A percentile compares a stretch with the other conserved stretches of the same genome.
These are phyloP conservation scores for Escarpia spicata DNA, from an alignment of 2,888 invertebrate genomes.

Conservation along the genomic window DNA sequence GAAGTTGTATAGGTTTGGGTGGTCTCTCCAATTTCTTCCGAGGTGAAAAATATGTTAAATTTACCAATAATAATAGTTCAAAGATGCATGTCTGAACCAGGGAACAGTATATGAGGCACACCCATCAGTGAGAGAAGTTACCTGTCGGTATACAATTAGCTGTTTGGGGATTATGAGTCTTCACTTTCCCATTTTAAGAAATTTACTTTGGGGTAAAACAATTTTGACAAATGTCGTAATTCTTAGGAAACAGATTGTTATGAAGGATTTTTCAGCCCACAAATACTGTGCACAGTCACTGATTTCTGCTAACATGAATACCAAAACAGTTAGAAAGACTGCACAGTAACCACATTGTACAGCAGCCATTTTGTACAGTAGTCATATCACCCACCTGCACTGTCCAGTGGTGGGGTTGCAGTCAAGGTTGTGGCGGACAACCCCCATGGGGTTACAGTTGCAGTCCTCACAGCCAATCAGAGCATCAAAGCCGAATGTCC, in stretches of 20 bases:
- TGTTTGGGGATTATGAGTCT: no score
- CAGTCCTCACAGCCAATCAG: conserved; percentile 96
- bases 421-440: conserved; percentile 78
- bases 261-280: not conserved
- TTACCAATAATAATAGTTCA: no score
- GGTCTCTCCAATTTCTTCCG: no score
- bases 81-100: no score
- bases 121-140: no score
- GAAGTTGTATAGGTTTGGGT: no score
- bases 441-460: conserved; percentile 87
- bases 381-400: conserved; percentile 68
- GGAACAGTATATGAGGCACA: no score
- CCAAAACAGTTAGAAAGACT: not conserved
- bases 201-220: not conserved
- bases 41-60: no score
- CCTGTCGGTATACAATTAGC: no score
- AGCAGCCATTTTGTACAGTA: not conserved
- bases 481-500: conserved; percentile 78
- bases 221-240: not conserved
- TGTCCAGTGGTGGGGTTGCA: conserved; percentile 89
- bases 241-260: not conserved
- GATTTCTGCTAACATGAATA: not conserved
- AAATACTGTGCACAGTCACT: not conserved
- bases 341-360: not conserved
- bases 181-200: no score